Evolutionary conservation across 2,888 invertebrate genomes (phyloP).

Genomic region (Mimumesa dahlbomi): DNA sequence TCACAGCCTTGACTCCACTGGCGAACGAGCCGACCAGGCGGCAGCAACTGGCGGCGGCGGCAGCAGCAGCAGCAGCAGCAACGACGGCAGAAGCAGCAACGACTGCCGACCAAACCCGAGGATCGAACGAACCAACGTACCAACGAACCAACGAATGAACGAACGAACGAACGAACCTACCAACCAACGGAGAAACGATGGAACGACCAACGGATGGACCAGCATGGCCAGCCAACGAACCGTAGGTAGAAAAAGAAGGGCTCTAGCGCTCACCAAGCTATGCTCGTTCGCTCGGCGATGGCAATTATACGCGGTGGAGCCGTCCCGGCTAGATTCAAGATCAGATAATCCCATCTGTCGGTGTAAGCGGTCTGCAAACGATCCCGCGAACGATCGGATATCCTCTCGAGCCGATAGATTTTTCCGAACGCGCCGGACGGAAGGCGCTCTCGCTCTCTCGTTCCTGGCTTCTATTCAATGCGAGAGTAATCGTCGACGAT

Average conservation of each 20-base stretch:
- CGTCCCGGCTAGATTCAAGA: slow-evolving; percentile 77
- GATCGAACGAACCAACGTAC: slow-evolving; percentile 39
- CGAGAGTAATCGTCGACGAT: not conserved
- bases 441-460: slow-evolving; percentile 34
- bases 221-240: slow-evolving; percentile 36
- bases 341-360: slow-evolving; percentile 78
- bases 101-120: slow-evolving; percentile 3
- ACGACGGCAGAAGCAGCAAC: slow-evolving; percentile 31
- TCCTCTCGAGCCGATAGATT: slow-evolving; percentile 56
- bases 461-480: slow-evolving; percentile 2
- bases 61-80: slow-evolving; percentile 25
- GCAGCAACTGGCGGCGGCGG: slow-evolving; percentile 46
- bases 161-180: slow-evolving; percentile 21
- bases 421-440: slow-evolving; percentile 51
- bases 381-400: slow-evolving; percentile 75
- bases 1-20: slow-evolving; percentile 76
- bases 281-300: slow-evolving; percentile 66
- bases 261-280: slow-evolving; percentile 48
- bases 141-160: slow-evolving; percentile 35
- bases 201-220: slow-evolving; percentile 44
- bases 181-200: slow-evolving; percentile 25
- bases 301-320: slow-evolving; percentile 77
- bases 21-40: slow-evolving; percentile 51
- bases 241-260: slow-evolving; percentile 49
- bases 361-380: slow-evolving; percentile 75